These are phyloP conservation scores for Tor tambroides DNA, from an alignment of 2,113 vertebrate species.

Conservation along the genomic window DNA sequence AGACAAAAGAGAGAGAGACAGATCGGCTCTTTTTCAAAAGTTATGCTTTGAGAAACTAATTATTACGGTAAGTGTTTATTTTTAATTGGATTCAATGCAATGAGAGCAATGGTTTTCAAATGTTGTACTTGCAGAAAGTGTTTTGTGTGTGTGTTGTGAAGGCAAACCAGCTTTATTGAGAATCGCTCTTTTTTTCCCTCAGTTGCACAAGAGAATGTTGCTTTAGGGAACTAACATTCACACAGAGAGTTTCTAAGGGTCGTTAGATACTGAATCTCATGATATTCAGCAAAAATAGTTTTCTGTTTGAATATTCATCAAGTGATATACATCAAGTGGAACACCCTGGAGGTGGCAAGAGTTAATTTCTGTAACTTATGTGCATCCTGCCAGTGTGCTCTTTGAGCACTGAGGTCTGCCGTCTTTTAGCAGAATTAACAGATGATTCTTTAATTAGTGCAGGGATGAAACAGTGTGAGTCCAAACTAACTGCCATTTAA, in stretches of 20 bases:
- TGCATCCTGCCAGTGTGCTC: slow-evolving; percentile 20
- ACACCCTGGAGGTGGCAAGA: slow-evolving; percentile 20
- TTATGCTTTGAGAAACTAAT: background rate
- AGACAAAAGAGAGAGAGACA: background rate
- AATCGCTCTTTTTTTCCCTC: background rate
- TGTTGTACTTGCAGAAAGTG: background rate
- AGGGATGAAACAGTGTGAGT: slow-evolving; percentile 26
- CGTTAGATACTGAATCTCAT: background rate
- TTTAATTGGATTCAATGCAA: background rate
- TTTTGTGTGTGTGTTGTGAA: background rate
- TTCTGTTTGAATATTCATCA: slow-evolving; percentile 31
- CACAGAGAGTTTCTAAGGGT: background rate
- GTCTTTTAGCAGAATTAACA: slow-evolving; percentile 35
- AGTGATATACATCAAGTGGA: slow-evolving; percentile 35
- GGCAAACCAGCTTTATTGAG: background rate
- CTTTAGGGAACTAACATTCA: background rate
- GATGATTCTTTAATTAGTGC: slow-evolving; percentile 40
- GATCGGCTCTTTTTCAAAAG: background rate
- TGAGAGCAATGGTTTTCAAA: background rate
- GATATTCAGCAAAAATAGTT: background rate
- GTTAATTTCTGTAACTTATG: slow-evolving; percentile 32
- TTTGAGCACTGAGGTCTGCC: background rate
- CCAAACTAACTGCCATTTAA: slow-evolving; percentile 25
- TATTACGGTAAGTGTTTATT: background rate
- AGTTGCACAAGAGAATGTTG: background rate